Base-by-base conservation (phyloP, 2,113 vertebrate genomes). In the Hydropotes inermis region DNA sequence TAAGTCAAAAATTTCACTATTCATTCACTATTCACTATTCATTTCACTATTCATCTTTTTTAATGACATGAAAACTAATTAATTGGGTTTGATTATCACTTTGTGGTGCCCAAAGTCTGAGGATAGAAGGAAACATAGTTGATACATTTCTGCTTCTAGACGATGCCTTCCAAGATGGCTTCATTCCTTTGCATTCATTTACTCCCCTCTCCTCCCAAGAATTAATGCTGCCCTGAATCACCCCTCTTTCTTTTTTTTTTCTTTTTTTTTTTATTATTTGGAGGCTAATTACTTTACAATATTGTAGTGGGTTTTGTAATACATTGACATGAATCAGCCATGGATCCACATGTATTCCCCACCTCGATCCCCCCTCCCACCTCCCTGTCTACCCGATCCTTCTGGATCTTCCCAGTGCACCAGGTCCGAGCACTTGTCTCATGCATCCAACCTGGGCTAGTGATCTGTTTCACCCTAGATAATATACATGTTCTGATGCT, bases 1-100 rank as follows among this genome's bases (percentile, higher is more conserved):
- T 98, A 98, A 88, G 78, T 97, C 88, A 98, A 98, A 93, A 98
- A 98, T 96, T 97, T 55, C 58, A 98, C 57, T 70, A 98, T 70
- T 70, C 60, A 98, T 96, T 82, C 58, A 98, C 60, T 54, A 98
- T 97, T 54, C 57, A 98, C 57, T 70, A 98, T 36, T 36, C 54
- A 98, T 96, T 81, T 98, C 95, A 97, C 92, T 97, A 85, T 96
- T 93, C 94, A 98, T 98, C 85, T 97, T 97, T 70, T 95, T 98
- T 85, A 97, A 97, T 96, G 94, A 97, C 82, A 98, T 74, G 90
- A 94, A 33, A 97, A 96, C 91, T 97, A 94, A 99, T 97, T 97
- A 97, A 97, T 94, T 98, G 47, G 81, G 33, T 89, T 97, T 97
- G 43, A 96, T 96, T 91, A 95, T 91, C 96, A 25, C 61, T 96